A percentile compares a stretch with the other conserved stretches of the same genome.
These are phyloP conservation scores for Pseudonaja textilis DNA, from an alignment of 2,113 vertebrate genomes.

Conservation along the genomic window DNA sequence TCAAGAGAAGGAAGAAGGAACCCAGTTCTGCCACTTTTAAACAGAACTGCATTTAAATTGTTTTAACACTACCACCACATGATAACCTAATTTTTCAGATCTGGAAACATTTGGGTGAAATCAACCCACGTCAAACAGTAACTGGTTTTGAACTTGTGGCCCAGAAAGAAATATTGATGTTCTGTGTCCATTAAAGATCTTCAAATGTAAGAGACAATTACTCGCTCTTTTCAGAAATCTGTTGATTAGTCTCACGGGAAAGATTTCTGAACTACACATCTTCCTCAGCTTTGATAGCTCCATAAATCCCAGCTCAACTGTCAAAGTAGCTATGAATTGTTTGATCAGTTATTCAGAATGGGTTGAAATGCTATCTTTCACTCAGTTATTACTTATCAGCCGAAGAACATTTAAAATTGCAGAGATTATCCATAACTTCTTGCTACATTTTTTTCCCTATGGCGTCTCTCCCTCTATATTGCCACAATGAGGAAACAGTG, in stretches of 20 bases:
- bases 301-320: conserved; percentile 45
- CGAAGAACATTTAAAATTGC: conserved; percentile 48
- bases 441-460: conserved; percentile 38
- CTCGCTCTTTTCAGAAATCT: conserved; percentile 31
- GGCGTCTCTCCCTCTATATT: neutral
- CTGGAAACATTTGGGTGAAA: neutral
- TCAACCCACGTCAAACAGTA: accelerated
- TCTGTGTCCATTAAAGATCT: conserved; percentile 47
- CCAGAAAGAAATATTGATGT: conserved; percentile 26
- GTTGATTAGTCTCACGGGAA: conserved; percentile 45
- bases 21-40: neutral
- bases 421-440: conserved; percentile 51
- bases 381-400: conserved; percentile 51
- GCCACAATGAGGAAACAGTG: conserved; percentile 1
- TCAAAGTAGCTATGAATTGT: conserved; percentile 37
- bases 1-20: neutral
- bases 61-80: neutral
- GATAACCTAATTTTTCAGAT: neutral
- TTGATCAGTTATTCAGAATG: conserved; percentile 64
- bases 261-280: conserved; percentile 40
- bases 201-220: conserved; percentile 31
- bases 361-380: conserved; percentile 56
- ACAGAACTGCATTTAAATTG: neutral
- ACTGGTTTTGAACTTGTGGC: neutral
- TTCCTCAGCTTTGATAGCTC: conserved; percentile 30